These are phyloP conservation scores for Tiliqua scincoides DNA, from an alignment of 2,113 vertebrate genomes.

Conservation along the genomic window DNA sequence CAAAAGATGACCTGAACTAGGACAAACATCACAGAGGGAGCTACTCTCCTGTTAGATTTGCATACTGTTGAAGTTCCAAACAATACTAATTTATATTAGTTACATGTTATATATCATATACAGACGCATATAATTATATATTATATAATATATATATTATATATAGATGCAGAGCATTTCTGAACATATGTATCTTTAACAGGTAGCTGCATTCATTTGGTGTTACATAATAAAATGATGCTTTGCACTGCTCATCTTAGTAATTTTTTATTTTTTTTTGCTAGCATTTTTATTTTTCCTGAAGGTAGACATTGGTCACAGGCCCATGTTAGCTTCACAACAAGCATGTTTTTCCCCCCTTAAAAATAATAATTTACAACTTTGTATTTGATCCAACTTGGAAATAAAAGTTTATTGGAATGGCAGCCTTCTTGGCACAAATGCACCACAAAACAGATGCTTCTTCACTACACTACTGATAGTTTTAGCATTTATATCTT, in stretches of 20 bases:
- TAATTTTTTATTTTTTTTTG: slow-evolving; percentile 41
- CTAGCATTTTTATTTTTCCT: slow-evolving; percentile 33
- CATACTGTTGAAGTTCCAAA: background rate
- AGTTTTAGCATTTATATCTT: slow-evolving; percentile 15
- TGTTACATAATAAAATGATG: slow-evolving; percentile 48
- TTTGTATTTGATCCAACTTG: background rate
- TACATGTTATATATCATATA: too few relatives aligned
- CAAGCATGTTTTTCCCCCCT: background rate
- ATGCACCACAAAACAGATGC: background rate
- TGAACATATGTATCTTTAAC: slow-evolving; percentile 35
- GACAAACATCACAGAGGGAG: background rate
- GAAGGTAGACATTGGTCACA: slow-evolving; percentile 23
- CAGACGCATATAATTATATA: too few relatives aligned
- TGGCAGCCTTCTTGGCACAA: slow-evolving; percentile 10
- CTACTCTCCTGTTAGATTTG: background rate
- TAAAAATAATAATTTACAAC: background rate
- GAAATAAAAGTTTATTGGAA: background rate
- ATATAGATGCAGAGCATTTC: background rate
- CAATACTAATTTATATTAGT: background rate
- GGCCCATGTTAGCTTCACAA: slow-evolving; percentile 35
- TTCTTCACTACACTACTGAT: background rate
- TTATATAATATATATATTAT: too few relatives aligned
- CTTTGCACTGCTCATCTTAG: slow-evolving; percentile 58
- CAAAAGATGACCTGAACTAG: background rate
- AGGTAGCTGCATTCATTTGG: slow-evolving; percentile 12